Percentiles rank a stretch among this genome's conserved stretches.
Evolutionary conservation across 2,113 vertebrate species (phyloP).

Genomic region (Poicephalus meyeri): DNA sequence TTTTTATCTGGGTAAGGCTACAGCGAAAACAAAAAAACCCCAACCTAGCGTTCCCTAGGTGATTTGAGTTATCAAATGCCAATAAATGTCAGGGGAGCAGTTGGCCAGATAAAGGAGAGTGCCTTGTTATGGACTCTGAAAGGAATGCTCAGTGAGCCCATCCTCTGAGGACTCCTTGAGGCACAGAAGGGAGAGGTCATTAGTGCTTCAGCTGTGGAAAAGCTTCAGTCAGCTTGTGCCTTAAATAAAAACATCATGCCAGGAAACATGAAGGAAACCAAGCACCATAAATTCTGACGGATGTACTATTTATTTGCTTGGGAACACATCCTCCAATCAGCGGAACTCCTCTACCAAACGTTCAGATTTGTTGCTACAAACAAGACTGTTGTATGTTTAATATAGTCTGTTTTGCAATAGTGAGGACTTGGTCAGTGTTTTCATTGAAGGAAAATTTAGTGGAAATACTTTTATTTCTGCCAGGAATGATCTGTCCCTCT

Average conservation of each 20-base stretch:
- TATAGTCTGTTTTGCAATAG: neutral
- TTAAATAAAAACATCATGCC: neutral
- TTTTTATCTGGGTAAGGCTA: neutral
- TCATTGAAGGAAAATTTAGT: neutral
- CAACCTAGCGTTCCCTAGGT: neutral
- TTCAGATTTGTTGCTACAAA: neutral
- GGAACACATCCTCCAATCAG: neutral
- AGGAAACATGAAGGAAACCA: neutral
- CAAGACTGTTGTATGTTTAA: neutral
- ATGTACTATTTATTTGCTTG: neutral
- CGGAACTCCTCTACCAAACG: neutral
- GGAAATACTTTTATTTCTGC: neutral
- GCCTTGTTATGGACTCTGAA: neutral
- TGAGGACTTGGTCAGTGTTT: neutral
- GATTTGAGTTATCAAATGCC: neutral
- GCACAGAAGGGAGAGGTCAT: neutral
- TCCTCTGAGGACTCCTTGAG: neutral
- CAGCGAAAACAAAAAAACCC: neutral
- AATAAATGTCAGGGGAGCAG: neutral
- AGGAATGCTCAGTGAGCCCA: neutral
- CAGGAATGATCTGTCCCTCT: constrained; percentile 47
- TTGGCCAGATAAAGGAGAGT: neutral
- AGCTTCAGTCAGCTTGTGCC: neutral
- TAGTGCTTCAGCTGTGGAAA: neutral
- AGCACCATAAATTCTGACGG: neutral